Evolutionary conservation across 2,113 vertebrate genomes (phyloP).

Genomic region (Thunnus maccoyii): DNA sequence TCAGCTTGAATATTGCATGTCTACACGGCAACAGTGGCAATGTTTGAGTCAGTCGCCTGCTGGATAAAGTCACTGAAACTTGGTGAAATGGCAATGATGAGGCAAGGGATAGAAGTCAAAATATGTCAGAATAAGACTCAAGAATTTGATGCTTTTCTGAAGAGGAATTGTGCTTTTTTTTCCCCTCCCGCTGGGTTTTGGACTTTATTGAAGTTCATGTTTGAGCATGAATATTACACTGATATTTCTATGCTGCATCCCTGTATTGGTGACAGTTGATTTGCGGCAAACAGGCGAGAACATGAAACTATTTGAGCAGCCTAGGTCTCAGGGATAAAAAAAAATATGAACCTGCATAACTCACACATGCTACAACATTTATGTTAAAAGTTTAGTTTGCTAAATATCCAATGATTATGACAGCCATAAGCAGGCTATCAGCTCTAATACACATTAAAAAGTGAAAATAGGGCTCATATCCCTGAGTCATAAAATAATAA

Average conservation of each 20-base stretch:
- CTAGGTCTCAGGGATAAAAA: neutral
- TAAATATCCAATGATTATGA: conserved; percentile 16
- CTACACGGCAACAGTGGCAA: conserved; percentile 23
- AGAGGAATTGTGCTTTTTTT: neutral
- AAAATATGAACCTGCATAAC: conserved; percentile 31
- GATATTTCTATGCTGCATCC: conserved; percentile 13
- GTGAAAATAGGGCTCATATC: conserved; percentile 15
- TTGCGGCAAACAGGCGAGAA: conserved; percentile 24
- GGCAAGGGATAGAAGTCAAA: conserved; percentile 52
- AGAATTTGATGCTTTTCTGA: conserved; percentile 47
- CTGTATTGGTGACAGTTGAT: conserved; percentile 36
- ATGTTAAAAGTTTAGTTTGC: conserved; percentile 4
- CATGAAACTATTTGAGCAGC: conserved; percentile 29
- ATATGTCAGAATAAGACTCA: conserved; percentile 24
- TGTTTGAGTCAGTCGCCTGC: conserved; percentile 15
- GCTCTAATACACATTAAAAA: conserved; percentile 33
- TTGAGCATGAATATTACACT: conserved; percentile 58
- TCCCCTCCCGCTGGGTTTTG: conserved; percentile 20
- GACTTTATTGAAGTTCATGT: conserved; percentile 63
- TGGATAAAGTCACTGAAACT: conserved; percentile 21
- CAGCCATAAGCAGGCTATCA: conserved; percentile 28
- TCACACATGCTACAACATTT: conserved; percentile 8
- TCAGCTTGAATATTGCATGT: conserved; percentile 19
- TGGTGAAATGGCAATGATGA: conserved; percentile 16
- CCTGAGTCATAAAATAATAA: conserved; percentile 42